Evolutionary conservation across 2,888 invertebrate genomes (phyloP).

Genomic region (Sphecodes monilicornis): DNA sequence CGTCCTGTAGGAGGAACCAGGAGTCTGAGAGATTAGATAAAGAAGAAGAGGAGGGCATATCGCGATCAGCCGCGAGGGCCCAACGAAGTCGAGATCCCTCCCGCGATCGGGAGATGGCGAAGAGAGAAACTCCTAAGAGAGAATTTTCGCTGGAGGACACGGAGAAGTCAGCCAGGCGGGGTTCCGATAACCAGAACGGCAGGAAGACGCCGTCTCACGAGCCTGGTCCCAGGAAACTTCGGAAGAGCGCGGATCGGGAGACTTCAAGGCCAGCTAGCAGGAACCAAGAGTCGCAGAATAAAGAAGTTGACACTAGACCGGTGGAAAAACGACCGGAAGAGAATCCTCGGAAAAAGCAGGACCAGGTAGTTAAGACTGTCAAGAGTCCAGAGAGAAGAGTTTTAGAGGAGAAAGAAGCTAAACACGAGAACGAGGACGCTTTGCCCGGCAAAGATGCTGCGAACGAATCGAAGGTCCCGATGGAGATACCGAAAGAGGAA

Average conservation of each 20-base stretch:
- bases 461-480: not conserved
- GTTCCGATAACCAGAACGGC: constrained; percentile 50
- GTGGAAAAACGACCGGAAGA: constrained; percentile 25
- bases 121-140: constrained; percentile 34
- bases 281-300: constrained; percentile 15
- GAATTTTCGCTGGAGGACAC: constrained; percentile 46
- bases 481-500: constrained; percentile 80
- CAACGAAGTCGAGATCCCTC: constrained; percentile 28
- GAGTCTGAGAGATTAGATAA: constrained; percentile 14
- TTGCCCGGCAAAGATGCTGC: not conserved
- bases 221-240: constrained; percentile 1
- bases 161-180: constrained; percentile 38
- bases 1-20: constrained; percentile 29
- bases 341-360: constrained; percentile 8
- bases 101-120: constrained; percentile 41
- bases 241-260: constrained; percentile 22
- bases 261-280: constrained; percentile 11
- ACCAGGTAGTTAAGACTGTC: not conserved
- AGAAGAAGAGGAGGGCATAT: not conserved
- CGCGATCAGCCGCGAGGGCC: not conserved
- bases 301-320: constrained; percentile 19
- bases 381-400: not conserved
- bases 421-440: not conserved
- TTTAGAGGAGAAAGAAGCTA: constrained; percentile 7
- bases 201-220: constrained; percentile 54